A percentile compares a stretch with the other conserved stretches of the same genome.
phyloP scores from a whole-genome alignment of 2,797 vertebrate species.

The Tragopan temminckii region DNA sequence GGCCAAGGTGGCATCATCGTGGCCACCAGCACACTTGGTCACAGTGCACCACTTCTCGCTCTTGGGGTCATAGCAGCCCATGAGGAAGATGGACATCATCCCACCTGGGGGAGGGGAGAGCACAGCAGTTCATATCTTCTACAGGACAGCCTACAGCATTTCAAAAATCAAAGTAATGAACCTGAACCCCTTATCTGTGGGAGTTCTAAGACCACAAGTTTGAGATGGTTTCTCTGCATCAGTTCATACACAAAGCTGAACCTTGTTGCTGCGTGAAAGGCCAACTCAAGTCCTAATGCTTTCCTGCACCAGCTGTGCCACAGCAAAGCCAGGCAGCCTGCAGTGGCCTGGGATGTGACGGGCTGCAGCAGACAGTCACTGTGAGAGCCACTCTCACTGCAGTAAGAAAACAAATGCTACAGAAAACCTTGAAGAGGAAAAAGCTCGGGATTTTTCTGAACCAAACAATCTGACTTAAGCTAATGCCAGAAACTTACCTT shows the following conservation, averaged over 20 bases:
- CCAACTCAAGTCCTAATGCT: neutral
- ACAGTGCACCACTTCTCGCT: conserved; percentile 97
- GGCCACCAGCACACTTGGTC: conserved; percentile 96
- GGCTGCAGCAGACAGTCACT: neutral
- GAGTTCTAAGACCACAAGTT: neutral
- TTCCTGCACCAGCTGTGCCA: neutral
- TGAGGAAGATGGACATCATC: conserved; percentile 98
- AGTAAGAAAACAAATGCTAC: neutral
- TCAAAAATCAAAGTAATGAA: neutral
- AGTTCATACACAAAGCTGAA: neutral
- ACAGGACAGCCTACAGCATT: neutral
- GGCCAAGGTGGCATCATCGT: conserved; percentile 93
- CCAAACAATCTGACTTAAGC: neutral
- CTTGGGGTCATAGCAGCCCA: conserved; percentile 95
- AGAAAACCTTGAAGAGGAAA: neutral
- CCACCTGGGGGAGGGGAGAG: conserved; percentile 85
- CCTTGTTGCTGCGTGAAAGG: rapidly evolving
- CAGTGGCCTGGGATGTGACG: rapidly evolving
- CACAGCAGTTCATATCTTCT: neutral
- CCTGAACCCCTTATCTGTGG: neutral
- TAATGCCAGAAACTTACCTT: conserved; percentile 82
- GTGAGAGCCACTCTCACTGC: neutral
- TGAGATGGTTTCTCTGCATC: neutral
- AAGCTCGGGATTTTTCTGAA: neutral
- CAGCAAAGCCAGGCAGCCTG: neutral